phyloP scores from a whole-genome alignment of 2,113 vertebrate genomes.

The Dinomys branickii region DNA sequence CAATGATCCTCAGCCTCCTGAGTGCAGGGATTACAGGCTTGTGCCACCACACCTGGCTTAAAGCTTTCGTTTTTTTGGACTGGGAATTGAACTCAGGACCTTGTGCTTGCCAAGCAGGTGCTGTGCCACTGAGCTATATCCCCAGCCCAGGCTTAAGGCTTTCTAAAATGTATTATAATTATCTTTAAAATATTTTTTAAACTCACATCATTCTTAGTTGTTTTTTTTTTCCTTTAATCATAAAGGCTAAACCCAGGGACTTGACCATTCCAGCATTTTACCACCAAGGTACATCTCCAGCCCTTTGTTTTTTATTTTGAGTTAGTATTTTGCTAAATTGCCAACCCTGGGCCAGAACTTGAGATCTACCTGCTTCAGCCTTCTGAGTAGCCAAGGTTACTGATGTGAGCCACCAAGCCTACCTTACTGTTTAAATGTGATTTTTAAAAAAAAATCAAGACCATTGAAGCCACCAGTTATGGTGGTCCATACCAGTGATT shows the following conservation, averaged over 20 bases:
- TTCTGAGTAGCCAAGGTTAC: neutral
- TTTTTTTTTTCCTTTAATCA: neutral
- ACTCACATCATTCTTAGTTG: neutral
- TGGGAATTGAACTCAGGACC: no score
- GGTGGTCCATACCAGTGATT: neutral
- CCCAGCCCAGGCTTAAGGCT: neutral
- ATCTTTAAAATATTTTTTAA: neutral
- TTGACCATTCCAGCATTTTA: neutral
- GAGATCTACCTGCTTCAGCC: neutral
- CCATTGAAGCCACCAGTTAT: neutral
- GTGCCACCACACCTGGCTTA: no score
- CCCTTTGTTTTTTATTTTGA: neutral
- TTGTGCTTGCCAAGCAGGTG: no score
- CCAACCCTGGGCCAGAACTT: neutral
- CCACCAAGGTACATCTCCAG: neutral
- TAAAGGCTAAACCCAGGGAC: neutral
- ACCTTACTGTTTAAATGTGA: neutral
- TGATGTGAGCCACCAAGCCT: neutral
- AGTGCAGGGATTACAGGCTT: no score
- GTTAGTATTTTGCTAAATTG: neutral
- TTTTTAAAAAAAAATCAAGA: no score
- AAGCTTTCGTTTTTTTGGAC: no score
- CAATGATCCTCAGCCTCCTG: no score
- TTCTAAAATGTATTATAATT: neutral
- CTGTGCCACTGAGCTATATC: no score